Conservation (phyloP, 2,113 vertebrate species). For the Myiopsitta monachus region DNA sequence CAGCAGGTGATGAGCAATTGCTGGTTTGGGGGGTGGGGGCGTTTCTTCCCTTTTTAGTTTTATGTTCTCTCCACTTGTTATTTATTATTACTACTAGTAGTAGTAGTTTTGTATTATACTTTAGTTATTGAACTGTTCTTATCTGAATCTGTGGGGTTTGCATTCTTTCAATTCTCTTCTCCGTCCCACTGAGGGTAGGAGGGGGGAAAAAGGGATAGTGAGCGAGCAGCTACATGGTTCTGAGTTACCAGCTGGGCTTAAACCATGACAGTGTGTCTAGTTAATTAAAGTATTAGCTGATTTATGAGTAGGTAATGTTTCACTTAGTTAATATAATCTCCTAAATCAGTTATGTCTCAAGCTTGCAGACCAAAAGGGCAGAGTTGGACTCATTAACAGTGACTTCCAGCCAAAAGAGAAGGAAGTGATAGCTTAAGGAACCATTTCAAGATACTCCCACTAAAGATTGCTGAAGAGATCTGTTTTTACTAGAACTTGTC, state of each 20-base stretch:
- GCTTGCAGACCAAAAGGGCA: background rate
- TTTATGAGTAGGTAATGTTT: background rate
- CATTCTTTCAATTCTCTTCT: background rate
- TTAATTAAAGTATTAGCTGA: background rate
- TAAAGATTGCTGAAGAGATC: background rate
- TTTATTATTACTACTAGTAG: background rate
- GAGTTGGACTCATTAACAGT: background rate
- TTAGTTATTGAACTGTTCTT: background rate
- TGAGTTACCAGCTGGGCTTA: background rate
- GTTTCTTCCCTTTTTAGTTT: background rate
- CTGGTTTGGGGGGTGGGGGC: too few species aligned
- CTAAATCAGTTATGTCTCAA: background rate
- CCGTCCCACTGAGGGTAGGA: background rate
- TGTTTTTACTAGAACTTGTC: background rate
- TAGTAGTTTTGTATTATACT: background rate
- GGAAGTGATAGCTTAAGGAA: background rate
- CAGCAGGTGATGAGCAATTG: background rate
- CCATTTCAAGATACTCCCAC: background rate
- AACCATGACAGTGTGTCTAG: background rate
- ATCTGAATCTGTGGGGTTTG: background rate
- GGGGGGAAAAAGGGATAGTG: background rate
- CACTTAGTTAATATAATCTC: background rate
- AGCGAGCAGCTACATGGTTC: background rate
- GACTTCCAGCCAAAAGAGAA: background rate
- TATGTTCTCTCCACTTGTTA: background rate